These are phyloP conservation scores for Clepsis dumicolana DNA, from an alignment of 2,888 invertebrate species.

Conservation along the genomic window DNA sequence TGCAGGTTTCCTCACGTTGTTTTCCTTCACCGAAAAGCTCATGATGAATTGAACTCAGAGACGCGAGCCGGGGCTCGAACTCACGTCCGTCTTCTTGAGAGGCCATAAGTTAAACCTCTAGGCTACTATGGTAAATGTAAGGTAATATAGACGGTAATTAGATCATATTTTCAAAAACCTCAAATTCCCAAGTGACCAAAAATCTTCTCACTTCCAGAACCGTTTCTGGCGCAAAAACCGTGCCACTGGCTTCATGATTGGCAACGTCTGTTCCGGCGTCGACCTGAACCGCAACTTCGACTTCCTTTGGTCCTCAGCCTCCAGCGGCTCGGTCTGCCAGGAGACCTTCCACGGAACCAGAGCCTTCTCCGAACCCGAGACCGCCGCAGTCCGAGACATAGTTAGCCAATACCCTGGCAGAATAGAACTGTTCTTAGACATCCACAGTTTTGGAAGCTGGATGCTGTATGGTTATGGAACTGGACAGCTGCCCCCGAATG, in stretches of 20 bases:
- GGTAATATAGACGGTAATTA: no score
- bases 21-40: no score
- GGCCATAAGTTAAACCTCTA: no score
- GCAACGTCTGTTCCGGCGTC: constrained; percentile 86
- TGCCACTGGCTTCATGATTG: constrained; percentile 55
- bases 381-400: constrained; percentile 83
- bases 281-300: constrained; percentile 93
- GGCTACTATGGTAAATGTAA: no score
- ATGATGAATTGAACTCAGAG: no score
- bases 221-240: constrained; percentile 90
- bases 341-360: constrained; percentile 88
- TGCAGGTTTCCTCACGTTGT: no score
- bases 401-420: constrained; percentile 75
- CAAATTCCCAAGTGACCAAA: no score
- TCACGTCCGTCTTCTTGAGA: no score
- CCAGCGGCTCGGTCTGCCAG: constrained; percentile 82
- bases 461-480: constrained; percentile 75
- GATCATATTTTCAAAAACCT: no score
- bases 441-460: constrained; percentile 91
- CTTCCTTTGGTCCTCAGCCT: constrained; percentile 87
- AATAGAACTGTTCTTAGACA: constrained; percentile 88
- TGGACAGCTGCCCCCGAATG: constrained; percentile 79
- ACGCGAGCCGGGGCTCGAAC: no score
- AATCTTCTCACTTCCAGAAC: no score
- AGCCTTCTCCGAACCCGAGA: constrained; percentile 90